Evolutionary conservation across 1,140 invertebrate genomes (phyloP).

Genomic region (Sycophaga agraensis): DNA sequence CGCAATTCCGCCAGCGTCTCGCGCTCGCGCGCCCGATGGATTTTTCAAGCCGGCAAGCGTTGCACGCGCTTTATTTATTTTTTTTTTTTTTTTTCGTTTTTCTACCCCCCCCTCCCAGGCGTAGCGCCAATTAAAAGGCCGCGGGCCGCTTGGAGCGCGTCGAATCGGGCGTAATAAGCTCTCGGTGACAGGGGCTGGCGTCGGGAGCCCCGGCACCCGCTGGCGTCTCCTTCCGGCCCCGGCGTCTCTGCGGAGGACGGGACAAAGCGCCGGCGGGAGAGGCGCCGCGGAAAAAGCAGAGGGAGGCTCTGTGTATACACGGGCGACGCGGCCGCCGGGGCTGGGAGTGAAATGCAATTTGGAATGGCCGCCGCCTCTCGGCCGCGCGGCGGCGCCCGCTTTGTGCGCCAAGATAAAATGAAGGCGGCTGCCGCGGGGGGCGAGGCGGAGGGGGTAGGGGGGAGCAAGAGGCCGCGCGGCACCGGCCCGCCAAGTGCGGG

Average conservation of each 20-base stretch:
- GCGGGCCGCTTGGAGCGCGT: slow-evolving; percentile 10
- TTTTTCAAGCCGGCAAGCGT: too few relatives aligned
- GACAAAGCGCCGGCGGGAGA: not conserved
- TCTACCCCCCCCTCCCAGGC: too few relatives aligned
- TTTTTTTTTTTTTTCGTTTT: too few relatives aligned
- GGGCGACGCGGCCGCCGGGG: not conserved
- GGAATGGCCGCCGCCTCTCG: not conserved
- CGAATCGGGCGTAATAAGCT: slow-evolving; percentile 27
- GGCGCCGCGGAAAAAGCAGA: not conserved
- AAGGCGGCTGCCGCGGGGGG: too few relatives aligned
- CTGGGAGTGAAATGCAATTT: slow-evolving; percentile 13
- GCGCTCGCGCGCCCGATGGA: slow-evolving; percentile 7
- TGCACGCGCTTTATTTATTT: too few relatives aligned
- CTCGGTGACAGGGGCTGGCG: not conserved
- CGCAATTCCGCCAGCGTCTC: too few relatives aligned
- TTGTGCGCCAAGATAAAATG: slow-evolving; percentile 19
- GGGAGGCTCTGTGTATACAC: not conserved
- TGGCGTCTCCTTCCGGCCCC: not conserved
- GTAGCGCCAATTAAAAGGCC: slow-evolving; percentile 27
- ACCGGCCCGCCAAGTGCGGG: too few relatives aligned
- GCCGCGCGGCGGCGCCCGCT: not conserved
- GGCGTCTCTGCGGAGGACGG: not conserved
- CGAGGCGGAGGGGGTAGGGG: not conserved
- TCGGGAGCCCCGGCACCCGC: not conserved
- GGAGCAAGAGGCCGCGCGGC: too few relatives aligned